A percentile compares a stretch with the other conserved stretches of the same genome.
phyloP scores from a whole-genome alignment of 2,113 vertebrate genomes.

The Brienomyrus brachyistius region DNA sequence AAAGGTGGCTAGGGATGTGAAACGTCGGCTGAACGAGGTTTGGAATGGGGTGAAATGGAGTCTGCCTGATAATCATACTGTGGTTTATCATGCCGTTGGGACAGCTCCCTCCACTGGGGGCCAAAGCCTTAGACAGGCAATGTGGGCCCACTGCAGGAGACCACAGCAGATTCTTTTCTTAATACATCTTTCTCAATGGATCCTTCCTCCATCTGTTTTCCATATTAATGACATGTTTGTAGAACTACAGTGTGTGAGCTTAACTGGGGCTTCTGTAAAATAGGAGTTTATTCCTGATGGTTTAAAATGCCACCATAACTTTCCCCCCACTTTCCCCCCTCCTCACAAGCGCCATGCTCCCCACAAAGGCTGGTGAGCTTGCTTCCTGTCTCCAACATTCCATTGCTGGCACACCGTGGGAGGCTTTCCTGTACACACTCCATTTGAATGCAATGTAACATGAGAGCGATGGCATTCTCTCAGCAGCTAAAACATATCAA shows the following conservation, averaged over 20 bases:
- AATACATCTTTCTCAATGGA: not conserved
- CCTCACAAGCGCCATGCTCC: not conserved
- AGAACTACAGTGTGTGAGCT: not conserved
- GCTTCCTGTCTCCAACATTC: not conserved
- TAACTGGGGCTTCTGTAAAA: not conserved
- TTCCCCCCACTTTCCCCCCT: not conserved
- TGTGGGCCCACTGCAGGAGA: not conserved
- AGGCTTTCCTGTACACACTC: not conserved
- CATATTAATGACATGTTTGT: not conserved
- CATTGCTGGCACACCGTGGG: not conserved
- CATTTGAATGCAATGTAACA: not conserved
- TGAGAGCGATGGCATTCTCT: not conserved
- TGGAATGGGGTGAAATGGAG: not conserved
- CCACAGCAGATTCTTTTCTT: not conserved
- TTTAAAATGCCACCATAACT: not conserved
- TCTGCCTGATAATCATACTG: constrained; percentile 16
- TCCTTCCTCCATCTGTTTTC: not conserved
- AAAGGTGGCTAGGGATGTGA: not conserved
- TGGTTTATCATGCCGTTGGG: constrained; percentile 11
- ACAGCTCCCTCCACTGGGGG: not conserved
- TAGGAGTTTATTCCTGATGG: not conserved
- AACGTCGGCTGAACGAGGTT: not conserved
- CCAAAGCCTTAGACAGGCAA: not conserved
- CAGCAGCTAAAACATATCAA: not conserved
- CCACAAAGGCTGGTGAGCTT: not conserved